Percentiles rank a stretch among this genome's conserved stretches.
Evolutionary conservation across 2,797 vertebrate species (phyloP).

Genomic region (Neopelma chrysocephalum): DNA sequence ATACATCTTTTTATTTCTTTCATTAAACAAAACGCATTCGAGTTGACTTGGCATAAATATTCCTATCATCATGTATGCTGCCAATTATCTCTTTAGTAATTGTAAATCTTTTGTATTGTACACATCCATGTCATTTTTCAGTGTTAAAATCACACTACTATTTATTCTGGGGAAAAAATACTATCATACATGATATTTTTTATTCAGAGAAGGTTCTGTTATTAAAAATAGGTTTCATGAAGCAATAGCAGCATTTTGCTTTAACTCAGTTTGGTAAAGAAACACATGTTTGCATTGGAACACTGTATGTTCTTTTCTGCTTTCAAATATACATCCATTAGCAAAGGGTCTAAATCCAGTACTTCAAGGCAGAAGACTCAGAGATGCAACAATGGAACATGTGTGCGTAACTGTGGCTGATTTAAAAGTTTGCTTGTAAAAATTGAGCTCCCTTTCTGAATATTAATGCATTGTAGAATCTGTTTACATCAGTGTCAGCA

Average conservation of each 20-base stretch:
- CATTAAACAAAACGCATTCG: slow-evolving; percentile 62
- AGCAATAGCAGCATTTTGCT: background rate
- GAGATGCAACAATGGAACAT: background rate
- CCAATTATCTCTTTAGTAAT: slow-evolving; percentile 61
- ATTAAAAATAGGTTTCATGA: background rate
- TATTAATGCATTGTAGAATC: background rate
- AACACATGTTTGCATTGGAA: background rate
- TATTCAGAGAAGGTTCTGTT: background rate
- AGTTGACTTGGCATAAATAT: slow-evolving; percentile 47
- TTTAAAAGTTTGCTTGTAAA: background rate
- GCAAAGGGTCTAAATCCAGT: background rate
- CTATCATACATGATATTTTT: slow-evolving; percentile 9
- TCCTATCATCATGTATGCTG: slow-evolving; percentile 37
- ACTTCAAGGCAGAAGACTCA: background rate
- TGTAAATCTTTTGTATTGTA: slow-evolving; percentile 22
- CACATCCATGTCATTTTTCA: slow-evolving; percentile 18
- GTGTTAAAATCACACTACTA: slow-evolving; percentile 40
- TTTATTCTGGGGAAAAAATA: slow-evolving; percentile 37
- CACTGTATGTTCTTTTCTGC: background rate
- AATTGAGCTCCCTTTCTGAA: background rate
- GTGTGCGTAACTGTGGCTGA: background rate
- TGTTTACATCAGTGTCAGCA: background rate
- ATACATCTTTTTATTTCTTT: slow-evolving; percentile 26
- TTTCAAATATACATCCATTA: background rate
- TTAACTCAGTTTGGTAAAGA: background rate